These are phyloP conservation scores for Penaeus japonicus DNA, from an alignment of 1,140 invertebrate genomes.

Conservation along the genomic window DNA sequence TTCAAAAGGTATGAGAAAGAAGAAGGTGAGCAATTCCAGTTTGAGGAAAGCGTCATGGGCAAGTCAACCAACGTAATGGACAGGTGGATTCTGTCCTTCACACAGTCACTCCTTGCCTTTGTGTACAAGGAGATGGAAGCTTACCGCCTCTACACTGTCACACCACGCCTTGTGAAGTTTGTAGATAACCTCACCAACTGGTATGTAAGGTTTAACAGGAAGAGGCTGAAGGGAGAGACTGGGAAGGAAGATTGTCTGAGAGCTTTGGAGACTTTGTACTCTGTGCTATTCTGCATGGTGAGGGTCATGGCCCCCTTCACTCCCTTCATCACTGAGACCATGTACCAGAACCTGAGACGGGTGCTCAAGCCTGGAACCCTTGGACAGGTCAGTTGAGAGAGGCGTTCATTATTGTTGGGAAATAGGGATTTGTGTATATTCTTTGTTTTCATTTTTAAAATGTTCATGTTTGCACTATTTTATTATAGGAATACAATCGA, in stretches of 20 bases:
- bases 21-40: conserved; percentile 67
- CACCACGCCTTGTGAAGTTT: conserved; percentile 92
- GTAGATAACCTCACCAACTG: conserved; percentile 98
- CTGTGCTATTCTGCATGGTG: conserved; percentile 88
- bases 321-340: conserved; percentile 94
- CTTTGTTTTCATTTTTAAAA: background rate
- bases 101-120: conserved; percentile 89
- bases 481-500: too few relatives aligned
- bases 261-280: conserved; percentile 87
- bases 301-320: conserved; percentile 96
- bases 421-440: background rate
- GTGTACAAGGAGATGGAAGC: conserved; percentile 92
- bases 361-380: conserved; percentile 51
- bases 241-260: conserved; percentile 78
- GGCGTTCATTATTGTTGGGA: too few relatives aligned
- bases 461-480: too few relatives aligned
- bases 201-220: conserved; percentile 97
- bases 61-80: conserved; percentile 88
- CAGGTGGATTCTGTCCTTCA: conserved; percentile 95
- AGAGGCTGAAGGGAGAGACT: conserved; percentile 86
- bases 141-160: conserved; percentile 94
- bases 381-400: conserved; percentile 39
- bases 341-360: conserved; percentile 78
- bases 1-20: conserved; percentile 64
- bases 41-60: conserved; percentile 63